phyloP scores from a whole-genome alignment of 2,113 vertebrate genomes.

The Pseudopipra pipra region DNA sequence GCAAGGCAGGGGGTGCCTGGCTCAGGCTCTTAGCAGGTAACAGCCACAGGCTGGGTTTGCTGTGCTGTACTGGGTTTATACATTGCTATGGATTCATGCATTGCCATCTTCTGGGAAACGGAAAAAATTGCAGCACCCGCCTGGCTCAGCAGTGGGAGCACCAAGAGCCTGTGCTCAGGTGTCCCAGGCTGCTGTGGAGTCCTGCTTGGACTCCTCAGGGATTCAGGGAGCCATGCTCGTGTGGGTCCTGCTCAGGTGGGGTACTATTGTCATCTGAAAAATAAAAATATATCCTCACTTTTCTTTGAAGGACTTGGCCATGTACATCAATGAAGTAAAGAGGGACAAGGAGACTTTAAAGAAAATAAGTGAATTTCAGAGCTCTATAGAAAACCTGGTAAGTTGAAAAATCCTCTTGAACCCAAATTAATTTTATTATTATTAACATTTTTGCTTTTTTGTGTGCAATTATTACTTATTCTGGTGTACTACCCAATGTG shows the following conservation, averaged over 20 bases:
- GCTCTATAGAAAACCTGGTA: conserved; percentile 95
- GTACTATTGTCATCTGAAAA: background rate
- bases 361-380: conserved; percentile 98
- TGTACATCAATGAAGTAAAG: conserved; percentile 99
- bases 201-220: background rate
- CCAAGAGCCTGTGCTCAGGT: background rate
- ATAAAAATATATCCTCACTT: background rate
- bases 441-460: background rate
- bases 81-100: background rate
- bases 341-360: conserved; percentile 97
- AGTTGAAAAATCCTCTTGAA: conserved; percentile 41
- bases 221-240: fast-evolving
- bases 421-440: background rate
- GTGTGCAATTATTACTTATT: background rate
- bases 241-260: background rate
- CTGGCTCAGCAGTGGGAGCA: background rate
- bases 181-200: background rate
- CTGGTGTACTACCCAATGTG: background rate
- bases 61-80: background rate
- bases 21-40: fast-evolving
- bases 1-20: background rate
- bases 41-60: background rate
- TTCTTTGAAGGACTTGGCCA: conserved; percentile 87
- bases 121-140: background rate
- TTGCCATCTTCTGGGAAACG: conserved; percentile 55